Conservation (phyloP, 2,797 vertebrate genomes). For the Hemitrygon akajei region DNA sequence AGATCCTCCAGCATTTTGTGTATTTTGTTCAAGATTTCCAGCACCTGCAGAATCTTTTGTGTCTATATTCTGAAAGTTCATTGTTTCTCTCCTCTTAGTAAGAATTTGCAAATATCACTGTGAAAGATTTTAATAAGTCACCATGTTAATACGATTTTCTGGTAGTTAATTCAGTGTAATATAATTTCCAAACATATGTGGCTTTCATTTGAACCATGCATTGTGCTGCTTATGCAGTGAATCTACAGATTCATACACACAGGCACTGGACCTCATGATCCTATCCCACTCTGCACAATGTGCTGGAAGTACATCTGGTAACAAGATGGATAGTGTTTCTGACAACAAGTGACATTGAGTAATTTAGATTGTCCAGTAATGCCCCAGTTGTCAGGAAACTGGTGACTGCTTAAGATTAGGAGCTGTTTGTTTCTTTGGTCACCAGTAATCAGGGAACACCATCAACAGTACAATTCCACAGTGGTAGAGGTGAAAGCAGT, state of each 20-base stretch:
- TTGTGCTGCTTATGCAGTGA: not conserved
- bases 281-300: not conserved
- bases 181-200: not conserved
- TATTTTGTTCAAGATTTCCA: too few species aligned
- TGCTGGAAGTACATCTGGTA: not conserved
- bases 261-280: not conserved
- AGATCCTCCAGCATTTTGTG: too few species aligned
- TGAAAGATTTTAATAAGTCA: not conserved
- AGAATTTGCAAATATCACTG: not conserved
- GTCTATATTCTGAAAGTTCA: too few species aligned
- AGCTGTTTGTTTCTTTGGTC: not conserved
- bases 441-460: not conserved
- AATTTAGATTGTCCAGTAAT: not conserved
- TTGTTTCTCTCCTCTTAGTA: too few species aligned
- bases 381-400: not conserved
- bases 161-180: not conserved
- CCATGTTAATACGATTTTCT: not conserved
- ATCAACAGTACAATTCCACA: not conserved
- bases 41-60: too few species aligned
- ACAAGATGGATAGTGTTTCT: conserved; percentile 12
- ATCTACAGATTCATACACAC: not conserved
- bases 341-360: conserved; percentile 27
- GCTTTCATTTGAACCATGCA: not conserved
- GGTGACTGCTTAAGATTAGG: not conserved
- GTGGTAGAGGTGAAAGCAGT: not conserved